Evolutionary conservation across 2,797 vertebrate species (phyloP), one percentile per base, ranked within the genome.

Genomic region (Thamnophis elegans): DNA sequence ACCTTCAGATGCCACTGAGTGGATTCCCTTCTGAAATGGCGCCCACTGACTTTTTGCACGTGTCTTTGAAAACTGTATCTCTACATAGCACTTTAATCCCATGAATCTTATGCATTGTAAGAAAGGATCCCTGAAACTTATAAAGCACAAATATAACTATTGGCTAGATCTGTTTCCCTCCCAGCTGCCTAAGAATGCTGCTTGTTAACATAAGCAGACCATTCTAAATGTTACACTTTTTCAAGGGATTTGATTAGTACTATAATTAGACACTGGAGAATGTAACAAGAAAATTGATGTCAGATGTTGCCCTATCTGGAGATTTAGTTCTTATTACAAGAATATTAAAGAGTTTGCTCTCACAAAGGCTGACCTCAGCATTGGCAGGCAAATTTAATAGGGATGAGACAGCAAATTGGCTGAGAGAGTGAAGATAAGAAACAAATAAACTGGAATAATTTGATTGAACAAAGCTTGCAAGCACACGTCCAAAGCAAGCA

Each of bases 271-370:
- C 90, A 93, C 32, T 28, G 12, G 86, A 94, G 53, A 28, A 85
- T 51, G 28, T 56, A 42, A 60, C 0, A 91, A 92, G 91, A 65
- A 89, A 90, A 85, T 59, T 94, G 89, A 60, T 18, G 92, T 88
- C 68, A 55, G 53, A 26, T 93, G 26, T 36, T 25, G 42, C 87
- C 14, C 88, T 92, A 0, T 22, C 42, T 89, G 28, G 47, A 91
- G 28, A 94, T 93, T 93, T 2, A 42, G 2, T 85, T 85, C 0
- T 1, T 85, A 26, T 51, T 68, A 89, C 90, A 93, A 42, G 13
- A 94, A 94, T 78, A 89, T 6, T 91, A n/a, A 82, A 92, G 54
- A 85, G 85, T 90, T 88, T 93, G 89, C 55, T 89, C 2, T 91
- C 82, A 82, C 0, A 90, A 91, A 0, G 0, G 65, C 51, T 87